phyloP scores from a whole-genome alignment of 2,113 vertebrate species.

The Crotalus helleri region DNA sequence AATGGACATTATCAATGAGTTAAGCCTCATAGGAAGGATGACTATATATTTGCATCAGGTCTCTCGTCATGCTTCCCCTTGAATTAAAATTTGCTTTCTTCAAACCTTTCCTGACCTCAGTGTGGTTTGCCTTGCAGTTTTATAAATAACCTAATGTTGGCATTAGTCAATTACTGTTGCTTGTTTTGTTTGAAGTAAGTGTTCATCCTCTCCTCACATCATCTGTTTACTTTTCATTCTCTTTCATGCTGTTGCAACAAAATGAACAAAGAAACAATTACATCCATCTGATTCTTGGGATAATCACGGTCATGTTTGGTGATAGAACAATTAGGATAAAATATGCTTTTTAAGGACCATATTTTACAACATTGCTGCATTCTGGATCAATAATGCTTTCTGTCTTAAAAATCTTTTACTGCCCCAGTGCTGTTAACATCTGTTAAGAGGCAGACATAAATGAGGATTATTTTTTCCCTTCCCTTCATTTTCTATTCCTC shows the following conservation, averaged over 20 bases:
- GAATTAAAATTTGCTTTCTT: background rate
- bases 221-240: background rate
- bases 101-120: background rate
- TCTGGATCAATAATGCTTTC: background rate
- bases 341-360: background rate
- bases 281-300: background rate
- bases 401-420: background rate
- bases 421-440: background rate
- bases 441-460: background rate
- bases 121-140: background rate
- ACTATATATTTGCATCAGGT: background rate
- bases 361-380: background rate
- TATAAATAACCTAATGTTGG: background rate
- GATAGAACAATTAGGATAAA: background rate
- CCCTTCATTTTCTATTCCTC: background rate
- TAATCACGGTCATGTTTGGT: background rate
- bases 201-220: background rate
- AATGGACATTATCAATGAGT: background rate
- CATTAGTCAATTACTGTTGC: background rate
- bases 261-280: background rate
- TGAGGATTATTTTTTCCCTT: background rate
- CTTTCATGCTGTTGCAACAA: background rate
- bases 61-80: background rate
- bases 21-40: background rate
- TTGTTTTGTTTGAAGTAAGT: background rate